These are phyloP conservation scores for Drosophila persimilis DNA, from an alignment of 1,140 invertebrate genomes.

Conservation along the genomic window DNA sequence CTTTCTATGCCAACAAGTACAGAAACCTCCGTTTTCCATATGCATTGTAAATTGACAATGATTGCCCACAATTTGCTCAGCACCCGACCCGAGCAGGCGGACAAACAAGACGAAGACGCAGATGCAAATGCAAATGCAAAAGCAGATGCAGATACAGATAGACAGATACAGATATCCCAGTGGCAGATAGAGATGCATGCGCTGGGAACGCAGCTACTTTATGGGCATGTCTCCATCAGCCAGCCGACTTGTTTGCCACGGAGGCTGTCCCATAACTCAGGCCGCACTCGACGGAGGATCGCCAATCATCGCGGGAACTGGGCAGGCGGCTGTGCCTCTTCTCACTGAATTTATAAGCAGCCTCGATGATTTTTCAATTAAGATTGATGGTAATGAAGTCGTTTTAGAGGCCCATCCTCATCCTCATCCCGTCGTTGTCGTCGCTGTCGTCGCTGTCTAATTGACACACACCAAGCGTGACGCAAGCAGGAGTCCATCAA, in stretches of 20 bases:
- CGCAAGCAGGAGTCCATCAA: constrained; percentile 29
- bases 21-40: constrained; percentile 37
- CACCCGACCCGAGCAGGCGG: constrained; percentile 40
- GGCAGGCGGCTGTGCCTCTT: constrained; percentile 28
- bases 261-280: constrained; percentile 66
- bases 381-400: constrained; percentile 77
- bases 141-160: constrained; percentile 25
- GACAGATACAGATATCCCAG: constrained; percentile 31
- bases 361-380: constrained; percentile 76
- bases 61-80: constrained; percentile 77
- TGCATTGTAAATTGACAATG: constrained; percentile 79
- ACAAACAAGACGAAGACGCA: constrained; percentile 21
- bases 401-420: constrained; percentile 45
- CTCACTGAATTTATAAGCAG: constrained; percentile 59
- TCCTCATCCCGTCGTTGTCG: not conserved
- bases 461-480: constrained; percentile 52
- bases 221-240: constrained; percentile 28
- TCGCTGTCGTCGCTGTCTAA: constrained; percentile 29
- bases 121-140: constrained; percentile 23
- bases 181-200: constrained; percentile 30
- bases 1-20: constrained; percentile 29
- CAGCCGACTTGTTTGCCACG: constrained; percentile 25
- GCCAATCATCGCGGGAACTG: constrained; percentile 51
- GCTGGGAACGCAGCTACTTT: constrained; percentile 37
- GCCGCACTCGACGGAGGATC: constrained; percentile 52